phyloP scores from a whole-genome alignment of 2,888 invertebrate species.

The Archaeoteleia sp. region DNA sequence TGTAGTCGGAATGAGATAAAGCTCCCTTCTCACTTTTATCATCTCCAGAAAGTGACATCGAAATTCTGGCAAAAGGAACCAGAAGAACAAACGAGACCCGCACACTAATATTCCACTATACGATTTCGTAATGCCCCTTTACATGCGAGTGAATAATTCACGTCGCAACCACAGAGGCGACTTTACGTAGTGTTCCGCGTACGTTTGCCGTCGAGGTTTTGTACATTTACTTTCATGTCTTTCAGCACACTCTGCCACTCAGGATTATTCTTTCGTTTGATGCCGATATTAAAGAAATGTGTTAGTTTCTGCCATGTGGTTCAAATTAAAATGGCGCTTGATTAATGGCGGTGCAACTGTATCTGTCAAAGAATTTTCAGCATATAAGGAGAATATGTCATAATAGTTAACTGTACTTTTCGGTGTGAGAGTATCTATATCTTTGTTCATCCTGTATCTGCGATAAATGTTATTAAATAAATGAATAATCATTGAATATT shows the following conservation, averaged over 20 bases:
- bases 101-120: neutral
- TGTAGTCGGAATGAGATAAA: slow-evolving; percentile 10
- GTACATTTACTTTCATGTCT: slow-evolving; percentile 20
- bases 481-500: too few relatives aligned
- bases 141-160: slow-evolving; percentile 31
- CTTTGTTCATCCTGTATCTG: too few relatives aligned
- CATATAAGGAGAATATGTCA: too few relatives aligned
- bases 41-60: slow-evolving; percentile 12
- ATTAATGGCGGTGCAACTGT: too few relatives aligned
- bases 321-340: too few relatives aligned
- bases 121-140: slow-evolving; percentile 4
- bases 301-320: slow-evolving; percentile 11
- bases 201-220: slow-evolving; percentile 18
- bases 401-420: too few relatives aligned
- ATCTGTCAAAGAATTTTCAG: too few relatives aligned
- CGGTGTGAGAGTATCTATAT: too few relatives aligned
- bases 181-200: slow-evolving; percentile 16
- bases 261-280: slow-evolving; percentile 21
- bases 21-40: slow-evolving; percentile 29
- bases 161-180: slow-evolving; percentile 18
- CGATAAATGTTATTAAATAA: too few relatives aligned
- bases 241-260: slow-evolving; percentile 8
- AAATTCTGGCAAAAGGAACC: slow-evolving; percentile 13
- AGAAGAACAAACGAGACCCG: slow-evolving; percentile 20
- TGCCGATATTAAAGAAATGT: slow-evolving; percentile 21